A percentile compares a stretch with the other conserved stretches of the same genome.
Conservation (phyloP, 1,140 invertebrate species). For the Tetramorium alpestre region DNA sequence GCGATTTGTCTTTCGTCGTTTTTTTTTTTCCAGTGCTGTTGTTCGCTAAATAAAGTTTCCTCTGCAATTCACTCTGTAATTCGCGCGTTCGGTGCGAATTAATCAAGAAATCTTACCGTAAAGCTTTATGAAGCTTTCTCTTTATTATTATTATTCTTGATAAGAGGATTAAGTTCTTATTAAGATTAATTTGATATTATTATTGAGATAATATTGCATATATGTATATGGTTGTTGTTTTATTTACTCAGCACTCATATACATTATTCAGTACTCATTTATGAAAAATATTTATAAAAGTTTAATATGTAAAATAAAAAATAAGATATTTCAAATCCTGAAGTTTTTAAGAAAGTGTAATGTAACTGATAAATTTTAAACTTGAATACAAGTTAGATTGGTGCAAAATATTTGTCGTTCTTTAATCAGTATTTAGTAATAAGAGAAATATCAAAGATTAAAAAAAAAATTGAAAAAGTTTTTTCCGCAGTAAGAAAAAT, state of each 20-base stretch:
- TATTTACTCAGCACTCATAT: neutral
- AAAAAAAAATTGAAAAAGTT: neutral
- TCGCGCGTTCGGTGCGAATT: neutral
- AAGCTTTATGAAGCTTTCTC: neutral
- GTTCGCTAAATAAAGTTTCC: too few species aligned
- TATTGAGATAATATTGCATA: neutral
- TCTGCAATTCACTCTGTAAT: neutral
- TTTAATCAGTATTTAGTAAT: neutral
- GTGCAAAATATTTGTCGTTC: neutral
- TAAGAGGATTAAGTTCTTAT: too few species aligned
- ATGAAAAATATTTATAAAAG: neutral
- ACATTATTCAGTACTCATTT: neutral
- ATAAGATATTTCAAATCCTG: neutral
- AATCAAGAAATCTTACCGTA: neutral
- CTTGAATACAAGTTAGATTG: neutral
- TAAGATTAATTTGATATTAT: neutral
- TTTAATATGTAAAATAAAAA: neutral
- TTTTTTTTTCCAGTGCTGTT: too few species aligned
- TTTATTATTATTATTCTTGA: neutral
- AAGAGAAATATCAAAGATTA: neutral
- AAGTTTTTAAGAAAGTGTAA: neutral
- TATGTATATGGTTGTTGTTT: neutral
- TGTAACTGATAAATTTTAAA: neutral
- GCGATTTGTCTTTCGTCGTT: neutral
- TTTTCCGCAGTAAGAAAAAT: neutral